These are phyloP conservation scores for Lysandra bellargus DNA, from an alignment of 2,888 invertebrate genomes.

Conservation along the genomic window DNA sequence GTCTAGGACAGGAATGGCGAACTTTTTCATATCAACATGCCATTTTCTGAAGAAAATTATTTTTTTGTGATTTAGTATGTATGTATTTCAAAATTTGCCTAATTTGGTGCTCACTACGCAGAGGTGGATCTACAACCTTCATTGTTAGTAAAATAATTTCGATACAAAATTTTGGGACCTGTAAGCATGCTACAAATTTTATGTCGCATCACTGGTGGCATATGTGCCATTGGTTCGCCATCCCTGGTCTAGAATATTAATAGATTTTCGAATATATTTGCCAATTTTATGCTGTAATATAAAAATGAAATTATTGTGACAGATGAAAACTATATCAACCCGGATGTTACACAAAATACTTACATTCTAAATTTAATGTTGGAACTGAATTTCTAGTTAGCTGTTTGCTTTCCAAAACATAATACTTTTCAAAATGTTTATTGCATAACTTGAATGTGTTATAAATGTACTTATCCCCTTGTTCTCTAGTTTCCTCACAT, in stretches of 20 bases:
- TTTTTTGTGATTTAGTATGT: too few species aligned
- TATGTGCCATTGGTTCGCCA: too few species aligned
- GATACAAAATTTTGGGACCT: too few species aligned
- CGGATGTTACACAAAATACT: background rate
- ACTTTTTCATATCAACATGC: too few species aligned
- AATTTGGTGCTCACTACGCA: too few species aligned
- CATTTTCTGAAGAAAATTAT: too few species aligned
- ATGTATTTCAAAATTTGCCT: too few species aligned
- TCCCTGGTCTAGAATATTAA: background rate
- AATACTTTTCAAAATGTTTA: constrained; percentile 3
- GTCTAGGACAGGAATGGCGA: too few species aligned
- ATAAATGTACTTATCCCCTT: background rate
- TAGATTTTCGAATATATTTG: background rate
- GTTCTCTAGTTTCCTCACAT: background rate
- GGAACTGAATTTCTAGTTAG: background rate
- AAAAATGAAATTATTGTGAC: background rate
- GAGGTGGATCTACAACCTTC: too few species aligned
- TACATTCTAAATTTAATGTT: background rate
- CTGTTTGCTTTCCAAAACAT: background rate
- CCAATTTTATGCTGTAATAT: background rate
- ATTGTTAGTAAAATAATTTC: too few species aligned
- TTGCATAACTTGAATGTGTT: background rate
- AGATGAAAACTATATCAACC: background rate
- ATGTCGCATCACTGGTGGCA: too few species aligned
- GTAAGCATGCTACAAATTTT: too few species aligned